Percentiles rank a stretch among this genome's conserved stretches.
Conservation (phyloP, 1,140 invertebrate species). For the Drosophila dunni region DNA sequence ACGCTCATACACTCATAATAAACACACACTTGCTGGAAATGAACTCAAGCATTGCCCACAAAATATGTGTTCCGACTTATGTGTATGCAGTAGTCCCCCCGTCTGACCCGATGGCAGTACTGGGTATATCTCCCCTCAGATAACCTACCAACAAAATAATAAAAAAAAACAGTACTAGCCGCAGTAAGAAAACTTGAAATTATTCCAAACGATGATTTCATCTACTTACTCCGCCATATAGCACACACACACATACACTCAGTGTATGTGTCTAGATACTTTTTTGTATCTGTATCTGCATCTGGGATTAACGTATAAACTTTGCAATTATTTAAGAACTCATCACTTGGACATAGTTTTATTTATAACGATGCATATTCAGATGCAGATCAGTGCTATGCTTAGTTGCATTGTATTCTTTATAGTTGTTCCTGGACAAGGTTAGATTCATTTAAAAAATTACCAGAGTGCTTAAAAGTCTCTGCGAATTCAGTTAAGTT, state of each 20-base stretch:
- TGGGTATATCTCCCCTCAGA: not conserved
- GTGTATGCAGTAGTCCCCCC: slow-evolving; percentile 21
- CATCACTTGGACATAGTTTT: slow-evolving; percentile 2
- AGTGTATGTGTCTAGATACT: slow-evolving; percentile 29
- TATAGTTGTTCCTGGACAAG: slow-evolving; percentile 40
- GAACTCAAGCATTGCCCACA: slow-evolving; percentile 60
- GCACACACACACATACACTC: slow-evolving; percentile 23
- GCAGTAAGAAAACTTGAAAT: slow-evolving; percentile 63
- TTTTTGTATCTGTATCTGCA: slow-evolving; percentile 24
- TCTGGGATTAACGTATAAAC: slow-evolving; percentile 29
- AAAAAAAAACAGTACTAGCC: slow-evolving; percentile 22
- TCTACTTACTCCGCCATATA: slow-evolving; percentile 64
- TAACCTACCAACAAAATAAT: not conserved
- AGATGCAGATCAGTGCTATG: slow-evolving; percentile 34
- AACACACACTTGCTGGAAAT: slow-evolving; percentile 56
- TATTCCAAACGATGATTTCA: slow-evolving; percentile 80
- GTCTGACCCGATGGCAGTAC: not conserved
- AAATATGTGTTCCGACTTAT: slow-evolving; percentile 45
- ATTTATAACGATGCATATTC: slow-evolving; percentile 14
- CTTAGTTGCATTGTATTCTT: slow-evolving; percentile 52
- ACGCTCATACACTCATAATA: not conserved
- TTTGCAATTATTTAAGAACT: slow-evolving; percentile 48
- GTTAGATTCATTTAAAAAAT: slow-evolving; percentile 68
- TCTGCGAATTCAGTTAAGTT: slow-evolving; percentile 48
- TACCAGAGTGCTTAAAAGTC: slow-evolving; percentile 13